Evolutionary conservation across 2,888 invertebrate genomes (phyloP).

Genomic region (Rotaria macrura): DNA sequence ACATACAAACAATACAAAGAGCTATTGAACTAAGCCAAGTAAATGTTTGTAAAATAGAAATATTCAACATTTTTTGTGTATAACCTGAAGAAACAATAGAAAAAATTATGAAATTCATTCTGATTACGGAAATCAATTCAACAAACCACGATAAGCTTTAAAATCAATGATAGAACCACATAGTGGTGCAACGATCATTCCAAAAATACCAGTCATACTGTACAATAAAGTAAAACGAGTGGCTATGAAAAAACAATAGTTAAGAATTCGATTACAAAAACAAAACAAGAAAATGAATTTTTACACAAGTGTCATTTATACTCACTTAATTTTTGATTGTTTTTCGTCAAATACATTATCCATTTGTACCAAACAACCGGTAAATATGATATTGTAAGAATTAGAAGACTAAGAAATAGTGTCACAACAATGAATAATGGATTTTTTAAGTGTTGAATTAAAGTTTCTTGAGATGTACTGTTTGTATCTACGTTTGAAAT

Average conservation of each 20-base stretch:
- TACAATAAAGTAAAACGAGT: not conserved
- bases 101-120: not conserved
- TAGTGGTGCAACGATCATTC: not conserved
- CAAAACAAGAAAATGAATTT: too few relatives aligned
- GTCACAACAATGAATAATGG: constrained; percentile 8
- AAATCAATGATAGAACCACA: not conserved
- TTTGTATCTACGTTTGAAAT: not conserved
- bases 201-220: not conserved
- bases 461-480: not conserved
- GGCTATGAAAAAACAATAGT: not conserved
- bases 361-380: not conserved
- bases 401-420: not conserved
- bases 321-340: not conserved
- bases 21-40: not conserved
- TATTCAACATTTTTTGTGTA: constrained; percentile 16
- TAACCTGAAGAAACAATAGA: not conserved
- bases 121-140: not conserved
- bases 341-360: not conserved
- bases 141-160: not conserved
- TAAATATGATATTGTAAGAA: not conserved
- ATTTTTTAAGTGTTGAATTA: not conserved
- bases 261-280: too few relatives aligned
- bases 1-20: constrained; percentile 15
- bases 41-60: not conserved
- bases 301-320: not conserved